Percentiles rank a stretch among this genome's conserved stretches.
phyloP scores from a whole-genome alignment of 1,140 invertebrate genomes.

The Meteorus sp. region DNA sequence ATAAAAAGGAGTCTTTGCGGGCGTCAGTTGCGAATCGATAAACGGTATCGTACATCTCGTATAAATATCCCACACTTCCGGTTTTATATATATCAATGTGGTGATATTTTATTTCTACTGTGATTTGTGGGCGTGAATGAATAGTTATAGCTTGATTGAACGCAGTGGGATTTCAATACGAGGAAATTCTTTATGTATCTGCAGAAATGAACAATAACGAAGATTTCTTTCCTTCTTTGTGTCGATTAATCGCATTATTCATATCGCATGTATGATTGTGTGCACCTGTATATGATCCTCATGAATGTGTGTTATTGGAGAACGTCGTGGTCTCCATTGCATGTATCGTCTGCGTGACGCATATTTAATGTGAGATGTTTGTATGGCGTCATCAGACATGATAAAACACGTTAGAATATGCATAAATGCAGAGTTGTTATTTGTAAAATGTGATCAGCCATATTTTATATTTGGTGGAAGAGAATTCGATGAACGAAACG shows the following conservation, averaged over 20 bases:
- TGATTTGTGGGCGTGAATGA: neutral
- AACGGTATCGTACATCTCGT: constrained; percentile 26
- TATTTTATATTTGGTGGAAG: no score
- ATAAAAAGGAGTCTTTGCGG: constrained; percentile 4
- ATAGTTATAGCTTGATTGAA: neutral
- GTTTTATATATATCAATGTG: constrained; percentile 1
- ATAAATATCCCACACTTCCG: constrained; percentile 22
- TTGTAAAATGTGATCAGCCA: no score
- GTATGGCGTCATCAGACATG: neutral
- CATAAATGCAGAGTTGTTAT: no score
- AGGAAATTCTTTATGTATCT: no score
- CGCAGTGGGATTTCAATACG: neutral
- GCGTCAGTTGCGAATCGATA: constrained; percentile 27
- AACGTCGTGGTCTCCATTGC: neutral
- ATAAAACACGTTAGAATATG: neutral
- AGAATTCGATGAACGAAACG: no score
- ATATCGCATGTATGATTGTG: no score
- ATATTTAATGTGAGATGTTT: constrained; percentile 6
- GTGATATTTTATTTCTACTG: neutral
- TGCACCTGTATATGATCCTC: neutral
- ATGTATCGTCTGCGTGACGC: constrained; percentile 5
- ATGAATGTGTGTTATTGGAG: neutral
- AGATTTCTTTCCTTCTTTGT: no score
- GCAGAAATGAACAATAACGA: no score
- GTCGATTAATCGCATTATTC: neutral